phyloP scores from a whole-genome alignment of 2,888 invertebrate species.

The Ennomos erosarius region DNA sequence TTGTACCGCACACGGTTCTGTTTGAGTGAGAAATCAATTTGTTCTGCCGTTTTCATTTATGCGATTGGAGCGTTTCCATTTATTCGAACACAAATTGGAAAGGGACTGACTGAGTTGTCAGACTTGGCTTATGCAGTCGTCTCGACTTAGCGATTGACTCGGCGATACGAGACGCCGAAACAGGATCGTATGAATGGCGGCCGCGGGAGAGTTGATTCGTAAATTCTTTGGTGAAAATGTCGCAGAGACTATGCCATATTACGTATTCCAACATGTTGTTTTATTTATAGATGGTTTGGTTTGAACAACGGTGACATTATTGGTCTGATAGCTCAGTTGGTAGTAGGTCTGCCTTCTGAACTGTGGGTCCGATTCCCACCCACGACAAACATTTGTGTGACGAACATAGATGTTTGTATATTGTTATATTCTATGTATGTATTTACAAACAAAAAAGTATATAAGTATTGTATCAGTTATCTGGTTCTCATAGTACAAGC shows the following conservation, averaged over 20 bases:
- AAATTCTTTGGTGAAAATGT: conserved; percentile 41
- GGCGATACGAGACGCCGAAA: conserved; percentile 49
- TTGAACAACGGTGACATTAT: not conserved
- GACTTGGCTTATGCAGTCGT: conserved; percentile 78
- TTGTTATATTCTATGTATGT: no score
- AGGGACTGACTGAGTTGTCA: conserved; percentile 80
- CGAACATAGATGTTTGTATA: no score
- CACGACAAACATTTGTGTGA: no score
- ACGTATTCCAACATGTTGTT: conserved; percentile 28
- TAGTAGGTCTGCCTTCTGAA: no score
- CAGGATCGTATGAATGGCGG: conserved; percentile 50
- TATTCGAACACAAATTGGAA: conserved; percentile 82
- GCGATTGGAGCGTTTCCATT: conserved; percentile 78
- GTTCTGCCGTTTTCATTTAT: conserved; percentile 82
- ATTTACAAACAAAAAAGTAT: no score
- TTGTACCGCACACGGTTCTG: conserved; percentile 65
- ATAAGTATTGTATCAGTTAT: no score
- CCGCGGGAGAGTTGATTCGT: conserved; percentile 48
- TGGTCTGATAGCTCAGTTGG: no score
- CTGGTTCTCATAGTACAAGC: no score
- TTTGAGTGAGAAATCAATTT: conserved; percentile 84
- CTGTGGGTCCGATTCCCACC: no score
- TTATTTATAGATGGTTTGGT: conserved; percentile 14
- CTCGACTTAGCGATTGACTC: conserved; percentile 62
- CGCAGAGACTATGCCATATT: conserved; percentile 39